Conservation (phyloP, 2,797 vertebrate genomes). For the Eleutherodactylus coqui region DNA sequence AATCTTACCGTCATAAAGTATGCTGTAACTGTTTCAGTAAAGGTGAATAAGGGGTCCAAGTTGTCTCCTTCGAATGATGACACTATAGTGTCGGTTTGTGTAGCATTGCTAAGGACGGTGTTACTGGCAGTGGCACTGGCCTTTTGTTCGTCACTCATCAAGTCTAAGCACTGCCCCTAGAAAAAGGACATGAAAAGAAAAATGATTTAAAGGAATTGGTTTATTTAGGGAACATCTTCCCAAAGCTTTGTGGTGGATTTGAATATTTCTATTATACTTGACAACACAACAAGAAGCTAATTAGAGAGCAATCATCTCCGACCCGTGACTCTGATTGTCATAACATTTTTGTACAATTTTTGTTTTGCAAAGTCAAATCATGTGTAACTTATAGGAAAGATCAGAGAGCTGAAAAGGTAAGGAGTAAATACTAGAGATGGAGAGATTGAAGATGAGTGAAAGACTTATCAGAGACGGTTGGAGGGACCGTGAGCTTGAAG, state of each 20-base stretch:
- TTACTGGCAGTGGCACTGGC: conserved; percentile 34
- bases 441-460: background rate
- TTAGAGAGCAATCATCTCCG: background rate
- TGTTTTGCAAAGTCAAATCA: too few relatives aligned
- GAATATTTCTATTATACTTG: background rate
- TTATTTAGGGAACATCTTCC: background rate
- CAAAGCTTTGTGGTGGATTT: background rate
- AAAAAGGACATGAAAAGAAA: background rate
- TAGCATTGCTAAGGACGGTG: conserved; percentile 44
- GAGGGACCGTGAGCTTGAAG: background rate
- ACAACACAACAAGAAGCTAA: background rate
- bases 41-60: conserved; percentile 13
- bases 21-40: conserved; percentile 47
- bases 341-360: too few relatives aligned
- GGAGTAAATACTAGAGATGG: background rate
- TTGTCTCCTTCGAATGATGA: background rate
- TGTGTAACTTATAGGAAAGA: too few relatives aligned
- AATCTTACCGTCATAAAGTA: conserved; percentile 52
- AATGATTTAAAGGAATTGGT: background rate
- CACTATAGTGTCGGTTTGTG: conserved; percentile 23
- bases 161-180: conserved; percentile 43
- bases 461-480: background rate
- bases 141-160: conserved; percentile 53
- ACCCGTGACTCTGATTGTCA: background rate
- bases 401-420: too few relatives aligned